Base-by-base conservation (phyloP, 53 echinoderm and acorn worm genomes). In the Echinarachnius parma region DNA sequence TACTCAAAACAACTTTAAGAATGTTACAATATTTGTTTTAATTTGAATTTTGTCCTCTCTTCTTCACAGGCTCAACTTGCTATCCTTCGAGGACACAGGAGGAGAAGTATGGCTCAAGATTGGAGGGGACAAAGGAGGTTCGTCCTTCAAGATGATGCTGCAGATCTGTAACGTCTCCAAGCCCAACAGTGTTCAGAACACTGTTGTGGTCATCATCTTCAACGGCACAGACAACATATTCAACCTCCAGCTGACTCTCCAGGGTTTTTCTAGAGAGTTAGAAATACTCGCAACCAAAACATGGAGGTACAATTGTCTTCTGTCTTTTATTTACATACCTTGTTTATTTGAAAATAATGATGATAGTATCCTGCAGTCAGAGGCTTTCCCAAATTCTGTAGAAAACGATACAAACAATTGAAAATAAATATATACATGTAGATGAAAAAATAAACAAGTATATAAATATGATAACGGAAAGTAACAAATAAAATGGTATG, bases 301-400 rank as follows among this genome's bases (percentile, higher is more conserved):
- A 53, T 71, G 72, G 72, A 54, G 55, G 72, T 71, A 54, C n/a
- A 57, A 9, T 57, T 27, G 58, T 57, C 28, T 27, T 52, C n/a
- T 52, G 52, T 52, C 52, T 2, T n/a, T 2, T 57, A 25, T 57
- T 2, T n/a, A 57, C 28, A 57, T 27, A 57, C 19, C 11, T 15
- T 49, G 19, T 4, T 49, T 9, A 49, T 49, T 18, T 15, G 11
- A 9, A 49, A 19, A 9, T 14, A 9, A 49, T 49, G 13, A 49
- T 49, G 19, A 4, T 49, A 18, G 50, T 49, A 49, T 9, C 50
- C 50, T 49, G 11, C 50, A 49, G 19, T 49, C 11, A 49, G 4
- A 49, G 11, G 50, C 39, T 49, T 49, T 49, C 50, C 50, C 50
- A 18, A 15, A 49, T 4, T 49, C 50, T 15, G 11, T 49, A 18